Evolutionary conservation across 2,797 vertebrate species (phyloP).

Genomic region (Champsocephalus gunnari): DNA sequence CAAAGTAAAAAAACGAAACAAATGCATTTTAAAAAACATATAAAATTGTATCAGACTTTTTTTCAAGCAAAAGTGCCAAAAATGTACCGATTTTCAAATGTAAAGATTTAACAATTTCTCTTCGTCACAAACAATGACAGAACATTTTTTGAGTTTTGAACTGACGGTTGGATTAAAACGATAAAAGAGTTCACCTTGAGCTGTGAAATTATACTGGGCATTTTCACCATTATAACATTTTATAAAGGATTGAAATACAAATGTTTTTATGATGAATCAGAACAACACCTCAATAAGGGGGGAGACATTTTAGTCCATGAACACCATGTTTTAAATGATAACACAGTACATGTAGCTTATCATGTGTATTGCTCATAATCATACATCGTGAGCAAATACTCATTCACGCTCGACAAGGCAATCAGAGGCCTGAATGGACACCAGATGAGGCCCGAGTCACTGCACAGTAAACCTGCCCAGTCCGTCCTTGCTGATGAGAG

Average conservation of each 20-base stretch:
- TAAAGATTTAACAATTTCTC: neutral
- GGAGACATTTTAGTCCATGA: conserved; percentile 5
- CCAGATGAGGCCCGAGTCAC: conserved; percentile 51
- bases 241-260: neutral
- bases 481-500: conserved; percentile 56
- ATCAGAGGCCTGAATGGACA: conserved; percentile 55
- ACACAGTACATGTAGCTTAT: conserved; percentile 3
- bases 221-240: neutral
- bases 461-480: conserved; percentile 41
- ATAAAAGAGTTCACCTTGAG: neutral
- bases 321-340: conserved; percentile 14
- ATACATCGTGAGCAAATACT: conserved; percentile 20
- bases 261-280: too few relatives aligned
- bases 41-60: neutral
- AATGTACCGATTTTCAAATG: neutral
- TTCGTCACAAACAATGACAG: neutral
- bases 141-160: neutral
- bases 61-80: neutral
- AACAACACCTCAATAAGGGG: neutral
- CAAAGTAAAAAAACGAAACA: neutral
- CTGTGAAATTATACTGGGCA: neutral
- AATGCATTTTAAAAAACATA: neutral
- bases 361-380: conserved; percentile 16
- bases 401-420: conserved; percentile 25
- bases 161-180: neutral